Evolutionary conservation across 2,888 invertebrate genomes (phyloP), one percentile per base, ranked within the genome.

Genomic region (Drosophila incognita): DNA sequence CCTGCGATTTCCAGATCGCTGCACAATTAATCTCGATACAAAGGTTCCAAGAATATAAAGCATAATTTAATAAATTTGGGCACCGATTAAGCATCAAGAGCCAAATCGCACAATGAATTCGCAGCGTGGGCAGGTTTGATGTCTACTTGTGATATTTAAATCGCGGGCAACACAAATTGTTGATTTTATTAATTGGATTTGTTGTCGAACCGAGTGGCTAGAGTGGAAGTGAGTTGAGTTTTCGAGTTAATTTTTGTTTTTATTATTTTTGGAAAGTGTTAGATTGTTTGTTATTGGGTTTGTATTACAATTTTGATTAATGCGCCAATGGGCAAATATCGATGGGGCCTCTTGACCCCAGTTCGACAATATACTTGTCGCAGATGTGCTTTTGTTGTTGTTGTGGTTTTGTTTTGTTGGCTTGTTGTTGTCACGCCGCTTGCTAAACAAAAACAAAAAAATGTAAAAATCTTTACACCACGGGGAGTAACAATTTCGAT

Each of bases 171-270:
- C 33, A 18, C 68, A 81, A 86, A 24, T 24, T 86, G 79, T 90
- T 87, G 87, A 89, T 84, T 87, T 89, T 89, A 90, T 89, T 87
- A 87, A 87, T 87, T 87, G 86, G 89, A 90, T 89, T 90, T 83
- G 72, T 63, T 65, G 76, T 18, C 74, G 66, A 62, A 51, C n/a
- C 42, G 42, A 31, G 46, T 31, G 67, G 15, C 33, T 53, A 8
- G 24, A 36, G 11, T 24, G 2, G 24, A 40, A 31, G 36, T 48
- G 66, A 64, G 38, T 3, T 48, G 58, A 60, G 31, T 33, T 56
- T 24, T 46, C 13, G 57, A 46, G 35, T 36, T 40, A 36, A 42
- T 40, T 67, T 38, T 62, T 13, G 40, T 11, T n/a, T 31, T 6
- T 38, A 18, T 38, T 52, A 57, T 29, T 60, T 66, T 73, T 74